phyloP scores from a whole-genome alignment of 2,888 invertebrate genomes.

The Pocota personata region DNA sequence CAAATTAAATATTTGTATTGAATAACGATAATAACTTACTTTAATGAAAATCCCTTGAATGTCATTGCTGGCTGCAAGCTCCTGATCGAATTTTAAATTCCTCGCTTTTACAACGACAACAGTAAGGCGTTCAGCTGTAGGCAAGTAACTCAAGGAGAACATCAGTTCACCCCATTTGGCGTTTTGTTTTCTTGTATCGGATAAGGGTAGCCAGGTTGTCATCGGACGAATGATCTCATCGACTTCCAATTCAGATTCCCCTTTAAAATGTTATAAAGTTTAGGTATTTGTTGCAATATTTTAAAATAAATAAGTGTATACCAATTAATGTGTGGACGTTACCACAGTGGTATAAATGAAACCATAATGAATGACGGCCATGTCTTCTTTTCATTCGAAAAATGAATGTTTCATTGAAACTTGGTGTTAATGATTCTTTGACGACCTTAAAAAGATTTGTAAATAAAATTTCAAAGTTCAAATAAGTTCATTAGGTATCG shows the following conservation, averaged over 20 bases:
- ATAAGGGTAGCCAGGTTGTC: constrained; percentile 91
- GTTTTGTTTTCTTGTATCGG: constrained; percentile 88
- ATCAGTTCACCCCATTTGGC: constrained; percentile 90
- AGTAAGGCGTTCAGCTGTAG: constrained; percentile 91
- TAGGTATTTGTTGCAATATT: not conserved
- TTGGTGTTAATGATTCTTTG: constrained; percentile 87
- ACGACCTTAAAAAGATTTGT: constrained; percentile 83
- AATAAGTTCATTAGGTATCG: not conserved
- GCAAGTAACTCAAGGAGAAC: constrained; percentile 92
- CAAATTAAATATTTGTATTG: not conserved
- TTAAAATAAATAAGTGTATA: constrained; percentile 38
- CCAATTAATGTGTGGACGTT: constrained; percentile 85
- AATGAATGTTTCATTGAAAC: constrained; percentile 90
- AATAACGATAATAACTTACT: constrained; percentile 82
- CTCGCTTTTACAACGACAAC: constrained; percentile 88
- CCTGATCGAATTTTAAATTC: constrained; percentile 85
- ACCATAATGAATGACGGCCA: constrained; percentile 85
- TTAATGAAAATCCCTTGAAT: constrained; percentile 90
- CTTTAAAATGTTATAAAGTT: constrained; percentile 75
- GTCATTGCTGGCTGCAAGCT: constrained; percentile 74
- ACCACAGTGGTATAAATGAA: constrained; percentile 88
- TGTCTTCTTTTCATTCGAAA: constrained; percentile 86
- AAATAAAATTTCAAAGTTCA: not conserved
- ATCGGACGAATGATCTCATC: constrained; percentile 87
- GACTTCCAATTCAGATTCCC: constrained; percentile 88